Evolutionary conservation across 2,113 vertebrate genomes (phyloP).

Genomic region (Trichechus manatus): DNA sequence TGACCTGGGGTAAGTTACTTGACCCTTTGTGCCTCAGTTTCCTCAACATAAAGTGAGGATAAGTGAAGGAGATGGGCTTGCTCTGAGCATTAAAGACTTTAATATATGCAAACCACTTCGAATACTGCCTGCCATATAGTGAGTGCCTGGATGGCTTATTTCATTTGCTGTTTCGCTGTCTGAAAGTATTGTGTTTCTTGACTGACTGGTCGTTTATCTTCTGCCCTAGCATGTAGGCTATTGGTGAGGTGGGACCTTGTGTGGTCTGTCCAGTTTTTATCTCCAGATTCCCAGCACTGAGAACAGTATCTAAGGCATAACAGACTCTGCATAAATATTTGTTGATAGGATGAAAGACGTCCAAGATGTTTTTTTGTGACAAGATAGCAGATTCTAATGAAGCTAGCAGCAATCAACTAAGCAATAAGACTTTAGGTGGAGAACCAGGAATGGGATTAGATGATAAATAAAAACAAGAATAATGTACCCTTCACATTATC

Average conservation of each 20-base stretch:
- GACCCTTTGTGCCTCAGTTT: background rate
- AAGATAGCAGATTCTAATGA: background rate
- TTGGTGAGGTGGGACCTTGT: background rate
- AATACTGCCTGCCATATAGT: rapidly evolving
- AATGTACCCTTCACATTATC: background rate
- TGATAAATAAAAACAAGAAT: background rate
- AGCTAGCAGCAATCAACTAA: background rate
- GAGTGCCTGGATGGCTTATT: background rate
- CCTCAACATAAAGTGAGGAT: background rate
- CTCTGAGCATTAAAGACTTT: background rate
- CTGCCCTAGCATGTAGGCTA: background rate
- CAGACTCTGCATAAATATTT: background rate
- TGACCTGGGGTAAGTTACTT: too few relatives aligned
- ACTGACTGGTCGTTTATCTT: background rate
- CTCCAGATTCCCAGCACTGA: background rate
- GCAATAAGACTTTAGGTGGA: background rate
- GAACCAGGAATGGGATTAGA: background rate
- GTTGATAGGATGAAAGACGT: background rate
- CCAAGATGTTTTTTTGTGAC: background rate
- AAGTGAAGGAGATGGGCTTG: background rate
- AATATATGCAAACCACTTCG: background rate
- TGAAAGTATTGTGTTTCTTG: background rate
- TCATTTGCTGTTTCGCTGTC: background rate
- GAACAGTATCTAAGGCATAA: background rate
- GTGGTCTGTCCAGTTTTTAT: background rate